Conservation (phyloP, 37 sponge, comb jelly and placozoan species). For the Diacarnus erythraeanus region DNA sequence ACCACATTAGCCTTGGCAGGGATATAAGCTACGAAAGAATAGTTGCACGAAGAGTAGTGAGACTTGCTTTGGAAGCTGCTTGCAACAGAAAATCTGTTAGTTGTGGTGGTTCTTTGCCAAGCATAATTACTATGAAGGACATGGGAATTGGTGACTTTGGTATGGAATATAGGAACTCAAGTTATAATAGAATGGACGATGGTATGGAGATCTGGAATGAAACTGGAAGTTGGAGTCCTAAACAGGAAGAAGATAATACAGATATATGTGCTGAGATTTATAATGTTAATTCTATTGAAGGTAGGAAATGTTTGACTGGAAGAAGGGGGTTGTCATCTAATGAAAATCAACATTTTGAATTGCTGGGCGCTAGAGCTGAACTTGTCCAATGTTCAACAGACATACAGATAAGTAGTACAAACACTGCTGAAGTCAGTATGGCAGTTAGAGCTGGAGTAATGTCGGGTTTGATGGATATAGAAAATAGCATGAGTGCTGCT, state of each 20-base stretch:
- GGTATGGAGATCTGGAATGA: constrained; percentile 3
- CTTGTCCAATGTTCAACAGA: too few species aligned
- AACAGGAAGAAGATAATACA: neutral
- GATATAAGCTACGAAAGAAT: neutral
- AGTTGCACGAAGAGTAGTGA: neutral
- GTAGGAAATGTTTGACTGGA: too few species aligned
- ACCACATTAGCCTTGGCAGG: neutral
- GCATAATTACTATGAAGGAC: neutral
- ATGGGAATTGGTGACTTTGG: neutral
- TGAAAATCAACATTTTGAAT: too few species aligned
- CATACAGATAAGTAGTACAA: neutral
- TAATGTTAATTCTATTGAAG: neutral
- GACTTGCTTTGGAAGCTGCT: neutral
- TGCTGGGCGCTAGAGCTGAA: too few species aligned
- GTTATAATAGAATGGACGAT: neutral
- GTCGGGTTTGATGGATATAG: neutral
- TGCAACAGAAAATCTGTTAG: too few species aligned
- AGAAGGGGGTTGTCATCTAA: too few species aligned
- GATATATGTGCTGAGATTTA: neutral
- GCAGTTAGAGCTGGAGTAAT: too few species aligned
- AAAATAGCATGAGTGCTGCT: neutral
- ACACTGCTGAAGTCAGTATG: neutral
- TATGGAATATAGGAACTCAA: neutral
- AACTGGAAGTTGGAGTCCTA: neutral
- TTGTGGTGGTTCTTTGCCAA: too few species aligned